Evolutionary conservation across 2,888 invertebrate genomes (phyloP).

Genomic region (Mongoloraphidia duomilia): DNA sequence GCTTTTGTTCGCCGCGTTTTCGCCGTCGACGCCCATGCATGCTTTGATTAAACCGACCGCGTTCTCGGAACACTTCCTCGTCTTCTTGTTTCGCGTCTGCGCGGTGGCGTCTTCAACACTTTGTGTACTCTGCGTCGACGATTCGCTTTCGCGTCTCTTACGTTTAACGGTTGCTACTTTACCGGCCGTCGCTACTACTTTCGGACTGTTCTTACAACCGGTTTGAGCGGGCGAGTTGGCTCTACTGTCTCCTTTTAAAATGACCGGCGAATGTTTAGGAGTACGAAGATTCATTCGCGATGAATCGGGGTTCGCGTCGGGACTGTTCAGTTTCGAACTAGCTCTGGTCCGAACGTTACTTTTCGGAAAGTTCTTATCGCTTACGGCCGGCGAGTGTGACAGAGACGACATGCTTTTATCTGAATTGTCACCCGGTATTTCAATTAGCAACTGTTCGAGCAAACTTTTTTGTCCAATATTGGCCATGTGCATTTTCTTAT

Average conservation of each 20-base stretch:
- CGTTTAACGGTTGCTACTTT: slow-evolving; percentile 42
- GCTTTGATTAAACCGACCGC: slow-evolving; percentile 43
- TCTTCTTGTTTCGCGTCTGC: slow-evolving; percentile 25
- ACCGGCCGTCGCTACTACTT: slow-evolving; percentile 22
- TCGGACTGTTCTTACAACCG: slow-evolving; percentile 27
- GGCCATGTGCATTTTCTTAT: slow-evolving; percentile 11
- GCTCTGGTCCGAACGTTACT: slow-evolving; percentile 47
- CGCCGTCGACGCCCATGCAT: slow-evolving; percentile 35
- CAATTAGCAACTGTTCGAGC: slow-evolving; percentile 68
- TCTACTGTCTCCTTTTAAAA: slow-evolving; percentile 23
- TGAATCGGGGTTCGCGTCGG: slow-evolving; percentile 26
- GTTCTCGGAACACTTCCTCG: slow-evolving; percentile 45
- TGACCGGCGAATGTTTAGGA: slow-evolving; percentile 32
- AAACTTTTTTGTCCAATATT: slow-evolving; percentile 43
- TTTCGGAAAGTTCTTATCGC: slow-evolving; percentile 30
- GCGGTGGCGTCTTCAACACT: slow-evolving; percentile 40
- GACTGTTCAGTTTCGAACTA: slow-evolving; percentile 52
- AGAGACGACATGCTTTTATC: slow-evolving; percentile 22
- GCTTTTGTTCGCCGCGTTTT: slow-evolving; percentile 15
- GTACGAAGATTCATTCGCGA: slow-evolving; percentile 30
- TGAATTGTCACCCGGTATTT: slow-evolving; percentile 53
- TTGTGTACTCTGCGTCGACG: slow-evolving; percentile 48
- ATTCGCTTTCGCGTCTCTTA: slow-evolving; percentile 67
- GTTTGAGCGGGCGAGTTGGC: slow-evolving; percentile 30
- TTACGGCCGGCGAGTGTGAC: slow-evolving; percentile 34